These are phyloP conservation scores for Pyrgilauda ruficollis DNA, from an alignment of 2,113 vertebrate species.

Conservation along the genomic window DNA sequence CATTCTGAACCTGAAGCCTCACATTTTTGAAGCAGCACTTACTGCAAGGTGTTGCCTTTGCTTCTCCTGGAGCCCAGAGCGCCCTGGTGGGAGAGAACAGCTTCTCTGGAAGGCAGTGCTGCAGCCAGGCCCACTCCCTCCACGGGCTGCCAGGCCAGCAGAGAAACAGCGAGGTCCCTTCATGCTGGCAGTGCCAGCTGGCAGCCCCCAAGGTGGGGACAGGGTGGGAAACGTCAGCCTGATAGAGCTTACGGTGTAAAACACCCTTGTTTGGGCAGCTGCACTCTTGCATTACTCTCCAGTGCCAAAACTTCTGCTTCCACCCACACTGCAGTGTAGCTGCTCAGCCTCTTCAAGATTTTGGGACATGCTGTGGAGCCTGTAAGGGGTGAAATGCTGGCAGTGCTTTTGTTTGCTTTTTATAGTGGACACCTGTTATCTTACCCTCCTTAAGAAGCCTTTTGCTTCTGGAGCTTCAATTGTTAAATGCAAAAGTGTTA, in stretches of 20 bases:
- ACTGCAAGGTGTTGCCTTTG: neutral
- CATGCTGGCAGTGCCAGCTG: neutral
- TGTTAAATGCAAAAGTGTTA: neutral
- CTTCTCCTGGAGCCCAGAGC: neutral
- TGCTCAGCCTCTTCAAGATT: neutral
- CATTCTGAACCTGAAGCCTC: neutral
- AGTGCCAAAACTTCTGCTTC: neutral
- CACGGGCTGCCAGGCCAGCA: rapidly evolving
- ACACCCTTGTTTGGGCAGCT: neutral
- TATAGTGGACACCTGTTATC: neutral
- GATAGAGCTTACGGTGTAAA: neutral
- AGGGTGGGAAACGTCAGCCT: rapidly evolving
- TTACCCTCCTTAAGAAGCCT: neutral
- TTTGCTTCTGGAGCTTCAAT: neutral
- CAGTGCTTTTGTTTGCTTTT: neutral
- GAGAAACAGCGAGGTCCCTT: neutral
- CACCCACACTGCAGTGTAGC: neutral
- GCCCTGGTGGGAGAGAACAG: neutral
- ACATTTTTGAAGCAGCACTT: neutral
- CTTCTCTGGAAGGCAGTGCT: neutral
- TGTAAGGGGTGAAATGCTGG: neutral
- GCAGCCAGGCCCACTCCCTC: neutral
- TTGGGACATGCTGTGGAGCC: neutral
- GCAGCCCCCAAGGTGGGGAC: neutral
- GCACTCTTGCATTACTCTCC: neutral